phyloP scores from a whole-genome alignment of 2,113 vertebrate species.

The Equus przewalskii region DNA sequence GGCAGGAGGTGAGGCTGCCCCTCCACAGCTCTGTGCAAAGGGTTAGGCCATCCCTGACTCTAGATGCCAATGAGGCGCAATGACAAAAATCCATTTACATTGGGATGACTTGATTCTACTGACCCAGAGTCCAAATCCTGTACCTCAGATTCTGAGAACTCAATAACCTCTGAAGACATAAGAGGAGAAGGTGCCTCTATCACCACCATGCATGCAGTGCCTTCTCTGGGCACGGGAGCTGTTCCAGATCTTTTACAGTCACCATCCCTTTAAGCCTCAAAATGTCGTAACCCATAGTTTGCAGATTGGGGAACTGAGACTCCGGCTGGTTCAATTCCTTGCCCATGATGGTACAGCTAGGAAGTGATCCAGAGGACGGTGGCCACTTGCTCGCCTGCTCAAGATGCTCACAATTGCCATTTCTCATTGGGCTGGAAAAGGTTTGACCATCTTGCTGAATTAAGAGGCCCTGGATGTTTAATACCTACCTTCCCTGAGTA shows the following conservation, averaged over 20 bases:
- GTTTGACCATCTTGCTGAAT: neutral
- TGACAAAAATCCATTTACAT: neutral
- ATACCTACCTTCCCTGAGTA: neutral
- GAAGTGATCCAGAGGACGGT: neutral
- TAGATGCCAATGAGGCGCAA: neutral
- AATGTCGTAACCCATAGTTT: neutral
- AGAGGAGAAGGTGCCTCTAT: neutral
- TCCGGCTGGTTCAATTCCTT: neutral
- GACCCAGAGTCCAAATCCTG: neutral
- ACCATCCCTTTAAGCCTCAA: neutral
- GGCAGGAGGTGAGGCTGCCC: neutral
- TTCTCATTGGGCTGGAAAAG: neutral
- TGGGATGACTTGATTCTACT: neutral
- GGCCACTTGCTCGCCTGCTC: neutral
- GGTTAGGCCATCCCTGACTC: neutral
- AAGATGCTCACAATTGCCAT: neutral
- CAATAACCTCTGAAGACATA: neutral
- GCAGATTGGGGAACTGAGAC: neutral
- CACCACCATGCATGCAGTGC: accelerated
- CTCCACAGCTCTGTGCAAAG: neutral
- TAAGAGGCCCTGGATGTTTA: neutral
- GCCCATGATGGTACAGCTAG: neutral
- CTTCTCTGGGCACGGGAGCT: neutral
- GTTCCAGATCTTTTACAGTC: neutral
- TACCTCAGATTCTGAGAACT: neutral